Conservation (phyloP, 2,888 invertebrate genomes). For the Tuta absoluta region DNA sequence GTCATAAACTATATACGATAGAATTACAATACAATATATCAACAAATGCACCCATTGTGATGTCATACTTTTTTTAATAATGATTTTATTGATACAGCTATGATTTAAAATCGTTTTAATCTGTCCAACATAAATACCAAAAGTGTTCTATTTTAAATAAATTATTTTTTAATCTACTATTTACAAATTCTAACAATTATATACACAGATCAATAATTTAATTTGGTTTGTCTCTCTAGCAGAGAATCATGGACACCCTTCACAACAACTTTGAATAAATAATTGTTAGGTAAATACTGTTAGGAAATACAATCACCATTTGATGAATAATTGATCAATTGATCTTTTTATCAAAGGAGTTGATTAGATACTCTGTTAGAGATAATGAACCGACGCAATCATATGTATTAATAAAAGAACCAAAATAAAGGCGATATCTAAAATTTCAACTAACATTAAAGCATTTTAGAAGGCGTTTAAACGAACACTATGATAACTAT, state of each 20-base stretch:
- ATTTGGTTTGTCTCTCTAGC: constrained; percentile 29
- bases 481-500: constrained; percentile 62
- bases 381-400: constrained; percentile 45
- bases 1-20: constrained; percentile 17
- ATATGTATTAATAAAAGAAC: constrained; percentile 51
- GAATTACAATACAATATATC: constrained; percentile 27
- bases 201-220: constrained; percentile 76
- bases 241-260: background rate
- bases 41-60: constrained; percentile 29
- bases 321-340: too few species aligned
- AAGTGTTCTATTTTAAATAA: constrained; percentile 54
- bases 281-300: too few species aligned
- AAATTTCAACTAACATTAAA: constrained; percentile 72
- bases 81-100: constrained; percentile 22
- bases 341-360: too few species aligned
- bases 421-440: constrained; percentile 62
- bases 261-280: background rate
- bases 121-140: constrained; percentile 53
- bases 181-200: constrained; percentile 76
- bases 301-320: background rate
- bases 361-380: background rate
- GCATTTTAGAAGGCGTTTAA: constrained; percentile 78
- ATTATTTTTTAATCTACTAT: constrained; percentile 68
- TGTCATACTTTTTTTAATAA: constrained; percentile 13
- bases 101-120: constrained; percentile 32